Base-by-base conservation (phyloP, 1,140 invertebrate species). In the Acromyrmex charruanus region DNA sequence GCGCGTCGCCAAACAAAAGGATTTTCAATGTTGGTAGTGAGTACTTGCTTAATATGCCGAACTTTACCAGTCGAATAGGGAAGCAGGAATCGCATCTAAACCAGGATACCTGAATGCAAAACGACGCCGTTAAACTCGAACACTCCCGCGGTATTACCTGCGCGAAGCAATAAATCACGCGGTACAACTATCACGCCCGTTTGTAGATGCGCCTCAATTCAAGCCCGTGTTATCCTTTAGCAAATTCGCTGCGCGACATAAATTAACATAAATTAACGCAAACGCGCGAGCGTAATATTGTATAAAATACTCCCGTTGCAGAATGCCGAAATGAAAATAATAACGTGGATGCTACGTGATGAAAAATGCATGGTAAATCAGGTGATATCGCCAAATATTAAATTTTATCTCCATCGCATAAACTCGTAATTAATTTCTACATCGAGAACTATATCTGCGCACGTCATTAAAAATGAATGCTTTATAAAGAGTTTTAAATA, bases 101-200 rank as follows among this genome's bases (percentile, higher is more conserved):
- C 91, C 92, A 91, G 25, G 86, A 87, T 25, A 92, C 81, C 92
- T 91, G 49, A 58, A 77, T 77, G 72, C 71, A 85, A 77, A 88
- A 86, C 65, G 80, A 77, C 65, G 63, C 51, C 66, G 68, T 68
- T 69, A 84, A 84, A 72, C 59, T 85, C 59, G 71, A 58, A 75
- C 71, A 25, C 21, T 53, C 25, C 28, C 80, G 51, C 72, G 51
- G 71, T 85, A 58, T 84, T 75, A 74, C 68, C 51, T 63, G 71
- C 72, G 77, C 59, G 74, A 82, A 39, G 68, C 59, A 65, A 61
- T 77, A 85, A 88, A 82, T 85, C 75, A 80, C 49, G 79, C 61
- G 69, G 55, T 49, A 63, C 69, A 84, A 84, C 80, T 84, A 84
- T 84, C 80, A 74, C 80, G 44, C 55, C 39, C 80, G 55, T 58